Evolutionary conservation across 2,797 vertebrate species (phyloP).

Genomic region (Poecilia gillii): DNA sequence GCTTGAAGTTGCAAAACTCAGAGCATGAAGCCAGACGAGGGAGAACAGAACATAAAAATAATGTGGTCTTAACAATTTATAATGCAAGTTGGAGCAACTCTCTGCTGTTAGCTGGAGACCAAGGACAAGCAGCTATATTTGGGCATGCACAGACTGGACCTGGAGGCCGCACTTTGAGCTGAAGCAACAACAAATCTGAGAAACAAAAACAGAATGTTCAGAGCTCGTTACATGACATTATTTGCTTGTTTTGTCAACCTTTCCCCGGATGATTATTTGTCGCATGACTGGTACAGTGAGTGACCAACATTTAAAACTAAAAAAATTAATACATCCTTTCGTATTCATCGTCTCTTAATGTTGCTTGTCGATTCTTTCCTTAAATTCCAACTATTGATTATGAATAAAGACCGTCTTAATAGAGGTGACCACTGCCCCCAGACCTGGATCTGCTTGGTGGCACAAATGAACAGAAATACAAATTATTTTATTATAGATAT

Average conservation of each 20-base stretch:
- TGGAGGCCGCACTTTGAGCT: neutral
- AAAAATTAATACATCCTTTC: neutral
- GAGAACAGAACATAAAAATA: neutral
- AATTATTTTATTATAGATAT: neutral
- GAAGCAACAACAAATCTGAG: neutral
- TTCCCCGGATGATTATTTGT: too few species aligned
- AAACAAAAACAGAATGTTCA: neutral
- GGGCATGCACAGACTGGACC: neutral
- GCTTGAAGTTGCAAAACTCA: neutral
- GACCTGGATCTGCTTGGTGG: neutral
- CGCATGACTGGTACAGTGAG: neutral
- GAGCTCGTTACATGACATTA: neutral
- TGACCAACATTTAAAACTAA: neutral
- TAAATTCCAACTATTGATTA: neutral
- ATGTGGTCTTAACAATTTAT: neutral
- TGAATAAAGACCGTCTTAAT: neutral
- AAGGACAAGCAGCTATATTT: slow-evolving; percentile 1
- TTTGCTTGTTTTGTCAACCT: neutral
- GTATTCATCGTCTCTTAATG: neutral
- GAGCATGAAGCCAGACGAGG: neutral
- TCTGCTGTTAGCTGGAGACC: neutral
- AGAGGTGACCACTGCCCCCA: neutral
- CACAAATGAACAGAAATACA: neutral
- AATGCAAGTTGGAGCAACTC: neutral
- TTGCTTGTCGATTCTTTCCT: neutral